These are phyloP conservation scores for Acromyrmex echinatior DNA, from an alignment of 1,140 invertebrate genomes.

Conservation along the genomic window DNA sequence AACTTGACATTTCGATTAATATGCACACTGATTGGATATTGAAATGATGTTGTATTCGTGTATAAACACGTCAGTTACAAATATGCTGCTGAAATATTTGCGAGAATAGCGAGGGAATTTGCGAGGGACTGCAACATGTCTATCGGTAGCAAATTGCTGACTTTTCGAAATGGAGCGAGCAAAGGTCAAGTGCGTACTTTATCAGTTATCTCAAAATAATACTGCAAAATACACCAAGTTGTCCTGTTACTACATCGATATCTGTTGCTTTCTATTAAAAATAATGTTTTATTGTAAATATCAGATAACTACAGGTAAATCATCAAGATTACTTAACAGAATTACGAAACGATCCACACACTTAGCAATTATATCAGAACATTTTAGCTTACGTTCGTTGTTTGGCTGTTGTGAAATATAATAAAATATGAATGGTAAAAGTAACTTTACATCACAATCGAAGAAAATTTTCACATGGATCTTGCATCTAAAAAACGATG, in stretches of 20 bases:
- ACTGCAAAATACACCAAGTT: not conserved
- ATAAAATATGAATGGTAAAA: not conserved
- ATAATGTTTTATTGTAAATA: conserved; percentile 23
- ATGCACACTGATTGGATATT: conserved; percentile 12
- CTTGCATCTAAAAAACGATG: not conserved
- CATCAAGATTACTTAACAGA: not conserved
- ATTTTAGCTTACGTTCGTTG: not conserved
- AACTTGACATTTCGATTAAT: conserved; percentile 33
- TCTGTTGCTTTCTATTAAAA: conserved; percentile 24
- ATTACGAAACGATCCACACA: not conserved
- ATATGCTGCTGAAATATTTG: not conserved
- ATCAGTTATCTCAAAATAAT: conserved; percentile 40
- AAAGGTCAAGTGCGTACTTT: conserved; percentile 7
- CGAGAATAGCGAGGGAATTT: not conserved
- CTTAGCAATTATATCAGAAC: not conserved
- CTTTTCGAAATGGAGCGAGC: conserved; percentile 14
- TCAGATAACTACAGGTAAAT: not conserved
- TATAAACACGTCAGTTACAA: not conserved
- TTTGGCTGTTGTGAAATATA: not conserved
- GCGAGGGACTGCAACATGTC: not conserved
- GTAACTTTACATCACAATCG: not conserved
- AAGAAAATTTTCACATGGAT: not conserved
- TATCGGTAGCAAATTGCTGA: conserved; percentile 21
- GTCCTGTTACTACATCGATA: not conserved
- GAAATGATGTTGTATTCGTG: too few species aligned